Evolutionary conservation across 1,140 invertebrate genomes (phyloP).

Genomic region (Leptinotarsa texana): DNA sequence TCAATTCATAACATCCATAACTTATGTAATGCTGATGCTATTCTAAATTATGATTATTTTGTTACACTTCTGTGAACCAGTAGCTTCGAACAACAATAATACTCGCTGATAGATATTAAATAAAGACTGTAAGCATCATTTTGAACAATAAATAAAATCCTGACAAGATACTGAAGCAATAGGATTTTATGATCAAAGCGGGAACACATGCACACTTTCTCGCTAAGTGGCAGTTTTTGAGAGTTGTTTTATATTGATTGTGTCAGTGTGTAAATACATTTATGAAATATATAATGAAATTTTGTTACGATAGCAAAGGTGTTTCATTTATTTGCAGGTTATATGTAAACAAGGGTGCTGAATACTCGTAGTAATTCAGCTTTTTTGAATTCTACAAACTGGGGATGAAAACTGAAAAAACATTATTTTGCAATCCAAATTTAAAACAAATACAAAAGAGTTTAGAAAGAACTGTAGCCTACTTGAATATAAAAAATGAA

Average conservation of each 20-base stretch:
- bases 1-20: too few relatives aligned
- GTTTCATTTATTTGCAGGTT: neutral
- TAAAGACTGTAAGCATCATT: conserved; percentile 10
- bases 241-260: conserved; percentile 34
- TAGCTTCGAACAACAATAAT: conserved; percentile 1
- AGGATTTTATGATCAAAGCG: conserved; percentile 6
- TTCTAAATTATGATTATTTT: too few relatives aligned
- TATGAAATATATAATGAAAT: conserved; percentile 34
- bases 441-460: too few relatives aligned
- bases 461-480: too few relatives aligned
- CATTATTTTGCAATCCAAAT: too few relatives aligned
- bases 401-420: too few relatives aligned
- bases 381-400: too few relatives aligned
- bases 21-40: too few relatives aligned
- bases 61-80: neutral
- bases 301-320: conserved; percentile 28
- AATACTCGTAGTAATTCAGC: too few relatives aligned
- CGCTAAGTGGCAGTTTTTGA: conserved; percentile 28
- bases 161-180: conserved; percentile 25
- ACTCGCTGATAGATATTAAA: conserved; percentile 31
- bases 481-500: too few relatives aligned
- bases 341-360: too few relatives aligned
- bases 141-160: conserved; percentile 32
- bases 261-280: conserved; percentile 33
- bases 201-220: conserved; percentile 18